Conservation (phyloP, 2,888 invertebrate genomes). For the Liopterus haemorrhoidalis region DNA sequence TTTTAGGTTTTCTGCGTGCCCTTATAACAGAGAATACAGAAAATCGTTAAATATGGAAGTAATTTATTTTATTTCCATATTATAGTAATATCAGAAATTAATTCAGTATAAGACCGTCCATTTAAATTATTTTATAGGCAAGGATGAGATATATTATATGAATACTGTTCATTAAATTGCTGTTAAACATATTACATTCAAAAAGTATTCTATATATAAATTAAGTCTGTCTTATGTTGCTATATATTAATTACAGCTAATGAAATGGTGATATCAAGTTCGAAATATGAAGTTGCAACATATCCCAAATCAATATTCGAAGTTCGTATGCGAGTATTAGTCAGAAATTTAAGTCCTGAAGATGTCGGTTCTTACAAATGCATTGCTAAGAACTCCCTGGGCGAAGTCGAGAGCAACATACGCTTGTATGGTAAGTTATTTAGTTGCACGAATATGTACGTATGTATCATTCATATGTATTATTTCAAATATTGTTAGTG, state of each 20-base stretch:
- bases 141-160: too few relatives aligned
- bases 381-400: slow-evolving; percentile 80
- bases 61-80: too few relatives aligned
- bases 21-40: too few relatives aligned
- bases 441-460: neutral
- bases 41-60: too few relatives aligned
- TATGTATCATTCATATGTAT: neutral
- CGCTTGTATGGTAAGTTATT: slow-evolving; percentile 73
- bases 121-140: too few relatives aligned
- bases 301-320: slow-evolving; percentile 69
- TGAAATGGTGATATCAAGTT: slow-evolving; percentile 78
- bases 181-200: too few relatives aligned
- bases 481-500: too few relatives aligned
- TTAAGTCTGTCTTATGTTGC: neutral
- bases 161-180: too few relatives aligned
- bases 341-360: slow-evolving; percentile 63
- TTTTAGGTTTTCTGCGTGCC: too few relatives aligned
- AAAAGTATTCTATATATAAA: too few relatives aligned
- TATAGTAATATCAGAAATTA: too few relatives aligned
- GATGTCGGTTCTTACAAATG: slow-evolving; percentile 81
- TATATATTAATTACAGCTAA: slow-evolving; percentile 45
- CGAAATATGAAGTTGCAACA: slow-evolving; percentile 71
- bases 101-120: too few relatives aligned
- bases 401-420: slow-evolving; percentile 82
- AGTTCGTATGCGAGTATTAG: slow-evolving; percentile 73